Conservation (phyloP, 2,797 vertebrate species). For the Ctenosaura bakeri region DNA sequence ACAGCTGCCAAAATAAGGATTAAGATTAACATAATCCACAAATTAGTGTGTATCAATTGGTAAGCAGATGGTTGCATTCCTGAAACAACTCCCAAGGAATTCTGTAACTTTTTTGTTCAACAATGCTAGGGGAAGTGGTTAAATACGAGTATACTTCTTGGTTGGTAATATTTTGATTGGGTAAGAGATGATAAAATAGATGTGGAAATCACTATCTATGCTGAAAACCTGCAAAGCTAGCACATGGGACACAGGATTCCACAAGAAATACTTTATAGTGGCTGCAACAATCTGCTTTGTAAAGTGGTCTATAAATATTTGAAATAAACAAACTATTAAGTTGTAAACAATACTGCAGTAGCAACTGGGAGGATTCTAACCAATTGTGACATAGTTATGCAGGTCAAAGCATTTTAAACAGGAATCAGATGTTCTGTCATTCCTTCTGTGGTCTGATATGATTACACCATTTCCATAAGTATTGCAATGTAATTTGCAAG, state of each 20-base stretch:
- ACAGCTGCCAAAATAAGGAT: slow-evolving; percentile 10
- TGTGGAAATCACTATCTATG: neutral
- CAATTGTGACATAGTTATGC: neutral
- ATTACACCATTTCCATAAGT: neutral
- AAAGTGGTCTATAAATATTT: neutral
- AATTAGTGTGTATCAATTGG: slow-evolving; percentile 1
- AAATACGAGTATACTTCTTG: neutral
- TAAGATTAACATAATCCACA: slow-evolving; percentile 20
- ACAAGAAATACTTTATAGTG: neutral
- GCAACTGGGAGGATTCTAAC: neutral
- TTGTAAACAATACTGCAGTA: neutral
- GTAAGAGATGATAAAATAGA: neutral
- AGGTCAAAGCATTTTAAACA: neutral
- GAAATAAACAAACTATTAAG: neutral
- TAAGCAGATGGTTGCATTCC: neutral
- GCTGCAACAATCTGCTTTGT: neutral
- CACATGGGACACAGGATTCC: neutral
- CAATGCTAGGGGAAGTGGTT: neutral
- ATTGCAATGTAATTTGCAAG: neutral
- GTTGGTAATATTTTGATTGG: neutral
- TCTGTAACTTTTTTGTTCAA: neutral
- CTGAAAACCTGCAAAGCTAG: neutral
- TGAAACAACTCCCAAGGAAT: neutral
- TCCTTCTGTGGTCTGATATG: neutral
- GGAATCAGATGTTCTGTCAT: no score